These are phyloP conservation scores for Latheticus oryzae DNA, from an alignment of 2,888 invertebrate genomes.

Conservation along the genomic window DNA sequence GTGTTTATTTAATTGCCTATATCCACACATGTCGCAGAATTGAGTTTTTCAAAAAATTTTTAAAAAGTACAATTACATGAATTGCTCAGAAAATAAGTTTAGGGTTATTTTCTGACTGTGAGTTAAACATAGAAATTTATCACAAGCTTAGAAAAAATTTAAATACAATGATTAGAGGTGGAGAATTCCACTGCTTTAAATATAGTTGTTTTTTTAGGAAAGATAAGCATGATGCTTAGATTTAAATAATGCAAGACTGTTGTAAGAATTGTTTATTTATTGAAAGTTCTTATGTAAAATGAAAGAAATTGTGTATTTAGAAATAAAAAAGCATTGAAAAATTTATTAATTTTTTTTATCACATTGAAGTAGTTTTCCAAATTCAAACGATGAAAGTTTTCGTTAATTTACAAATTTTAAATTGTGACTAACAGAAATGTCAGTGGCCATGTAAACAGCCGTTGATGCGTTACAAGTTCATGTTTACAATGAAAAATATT, in stretches of 20 bases:
- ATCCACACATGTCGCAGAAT: conserved; percentile 7
- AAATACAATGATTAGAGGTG: conserved; percentile 1
- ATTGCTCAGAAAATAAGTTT: conserved; percentile 34
- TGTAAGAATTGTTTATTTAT: conserved; percentile 42
- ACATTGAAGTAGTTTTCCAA: no score
- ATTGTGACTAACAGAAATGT: conserved; percentile 1
- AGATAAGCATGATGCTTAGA: conserved; percentile 11
- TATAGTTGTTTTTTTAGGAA: conserved; percentile 23
- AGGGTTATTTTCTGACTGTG: conserved; percentile 27
- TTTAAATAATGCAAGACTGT: conserved; percentile 48
- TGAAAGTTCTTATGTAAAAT: conserved; percentile 43
- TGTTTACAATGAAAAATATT: conserved; percentile 3
- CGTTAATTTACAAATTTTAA: no score
- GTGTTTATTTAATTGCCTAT: conserved; percentile 14
- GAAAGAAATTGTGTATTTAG: conserved; percentile 50
- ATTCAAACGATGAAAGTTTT: no score
- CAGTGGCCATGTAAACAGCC: conserved; percentile 17
- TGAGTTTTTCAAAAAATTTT: conserved; percentile 18
- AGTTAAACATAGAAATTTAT: conserved; percentile 17
- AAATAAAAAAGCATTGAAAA: conserved; percentile 47
- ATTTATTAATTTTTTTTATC: neutral
- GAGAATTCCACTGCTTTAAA: conserved; percentile 9
- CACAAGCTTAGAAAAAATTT: conserved; percentile 7
- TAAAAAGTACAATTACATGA: conserved; percentile 32
- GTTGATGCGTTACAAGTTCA: conserved; percentile 8